Evolutionary conservation across 2,113 vertebrate genomes (phyloP), one percentile per base, ranked within the genome.

Genomic region (Tamias sibiricus): DNA sequence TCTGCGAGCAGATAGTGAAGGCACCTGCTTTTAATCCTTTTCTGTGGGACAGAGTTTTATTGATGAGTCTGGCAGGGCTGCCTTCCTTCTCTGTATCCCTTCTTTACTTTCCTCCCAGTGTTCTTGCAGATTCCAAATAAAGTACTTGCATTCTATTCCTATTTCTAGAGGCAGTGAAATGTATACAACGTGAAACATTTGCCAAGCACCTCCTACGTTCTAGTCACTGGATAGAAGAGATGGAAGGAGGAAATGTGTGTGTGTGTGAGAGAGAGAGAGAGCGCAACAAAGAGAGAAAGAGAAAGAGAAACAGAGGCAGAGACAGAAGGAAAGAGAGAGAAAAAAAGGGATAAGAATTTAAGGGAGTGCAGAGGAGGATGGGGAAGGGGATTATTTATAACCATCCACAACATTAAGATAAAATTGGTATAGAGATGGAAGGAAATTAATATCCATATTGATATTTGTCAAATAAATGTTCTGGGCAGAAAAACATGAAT

Each of bases 211-310:
- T 69, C 42, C 16, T 40, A 57, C 35, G 52, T 90, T 72, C 62
- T 54, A 90, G 35, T 71, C 90, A 44, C 24, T 49, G 44, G 28
- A 64, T 77, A 77, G 26, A 10, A 8, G 7, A n/a, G 26, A 40
- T 4, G 9, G 7, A 19, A 12, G 30, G 42, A 40, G 30, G 16
- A 59, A 68, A 49, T 44, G 71, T 13, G 79, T 24, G 44, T n/a
- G 24, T 2, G 30, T 5, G 30, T 42, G 16, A 2, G 47, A 2
- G 28, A 17, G 30, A n/a, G 7, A 30, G 8, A 8, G 8, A 37
- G 9, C n/a, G n/a, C n/a, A n/a, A n/a, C n/a, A n/a, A n/a, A n/a
- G 7, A 30, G 8, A 8, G 8, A 37, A 6, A 28, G 1, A 32
- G 7, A 14, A 22, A 11, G 13, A 54, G 3, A 17, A 14, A 52